Evolutionary conservation across 2,797 vertebrate genomes (phyloP).

Genomic region (Urosaurus nigricauda): DNA sequence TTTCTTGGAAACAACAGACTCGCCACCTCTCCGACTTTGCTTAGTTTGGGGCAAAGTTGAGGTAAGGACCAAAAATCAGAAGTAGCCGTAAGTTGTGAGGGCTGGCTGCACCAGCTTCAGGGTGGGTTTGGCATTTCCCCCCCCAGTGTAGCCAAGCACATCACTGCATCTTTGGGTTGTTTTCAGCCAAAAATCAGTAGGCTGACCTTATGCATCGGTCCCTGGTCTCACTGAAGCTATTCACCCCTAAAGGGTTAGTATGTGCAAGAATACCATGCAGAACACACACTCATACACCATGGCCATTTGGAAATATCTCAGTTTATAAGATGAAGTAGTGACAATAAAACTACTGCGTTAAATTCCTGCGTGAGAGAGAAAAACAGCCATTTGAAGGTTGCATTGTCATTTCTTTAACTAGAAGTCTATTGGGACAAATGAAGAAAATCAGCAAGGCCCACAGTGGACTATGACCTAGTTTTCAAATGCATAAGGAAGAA

Average conservation of each 20-base stretch:
- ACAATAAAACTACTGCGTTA: neutral
- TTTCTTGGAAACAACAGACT: too few species aligned
- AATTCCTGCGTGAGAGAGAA: neutral
- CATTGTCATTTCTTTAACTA: neutral
- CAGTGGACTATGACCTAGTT: conserved; percentile 36
- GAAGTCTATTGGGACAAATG: neutral
- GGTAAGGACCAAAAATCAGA: too few species aligned
- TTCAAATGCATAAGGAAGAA: conserved; percentile 38
- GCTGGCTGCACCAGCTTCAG: too few species aligned
- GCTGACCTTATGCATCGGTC: too few species aligned
- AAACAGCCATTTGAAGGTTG: neutral
- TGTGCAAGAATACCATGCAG: neutral
- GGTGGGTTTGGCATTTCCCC: too few species aligned
- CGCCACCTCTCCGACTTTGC: too few species aligned
- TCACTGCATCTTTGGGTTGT: too few species aligned
- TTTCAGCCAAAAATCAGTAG: too few species aligned
- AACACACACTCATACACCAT: neutral
- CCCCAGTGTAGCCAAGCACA: too few species aligned
- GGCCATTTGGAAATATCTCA: neutral
- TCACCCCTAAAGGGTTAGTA: neutral
- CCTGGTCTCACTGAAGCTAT: too few species aligned
- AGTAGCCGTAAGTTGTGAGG: too few species aligned
- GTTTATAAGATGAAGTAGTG: neutral
- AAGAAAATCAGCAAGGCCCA: neutral
- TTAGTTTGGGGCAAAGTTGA: too few species aligned